Evolutionary conservation across 2,113 vertebrate genomes (phyloP).

Genomic region (Etheostoma cragini): DNA sequence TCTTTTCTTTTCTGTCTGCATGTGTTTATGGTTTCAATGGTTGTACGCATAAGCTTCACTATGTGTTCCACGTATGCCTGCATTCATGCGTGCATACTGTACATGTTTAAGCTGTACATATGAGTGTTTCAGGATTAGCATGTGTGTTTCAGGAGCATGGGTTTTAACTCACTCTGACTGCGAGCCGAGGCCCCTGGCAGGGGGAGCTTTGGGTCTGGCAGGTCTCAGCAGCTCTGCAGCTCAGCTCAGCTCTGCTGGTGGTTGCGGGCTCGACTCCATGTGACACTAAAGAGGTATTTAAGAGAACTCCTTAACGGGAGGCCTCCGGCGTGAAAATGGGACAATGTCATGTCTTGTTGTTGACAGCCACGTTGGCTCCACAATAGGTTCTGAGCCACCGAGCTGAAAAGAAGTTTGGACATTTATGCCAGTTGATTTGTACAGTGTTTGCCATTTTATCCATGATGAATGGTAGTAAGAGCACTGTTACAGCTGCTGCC

Average conservation of each 20-base stretch:
- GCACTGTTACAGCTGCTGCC: constrained; percentile 13
- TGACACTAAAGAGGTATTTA: constrained; percentile 55
- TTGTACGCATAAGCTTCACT: constrained; percentile 2
- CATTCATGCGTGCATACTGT: constrained; percentile 39
- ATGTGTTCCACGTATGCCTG: constrained; percentile 11
- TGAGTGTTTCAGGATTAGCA: constrained; percentile 34
- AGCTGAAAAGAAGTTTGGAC: constrained; percentile 42
- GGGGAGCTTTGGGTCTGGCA: constrained; percentile 59
- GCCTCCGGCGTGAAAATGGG: constrained; percentile 59
- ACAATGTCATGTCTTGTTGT: constrained; percentile 68
- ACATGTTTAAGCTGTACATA: constrained; percentile 20
- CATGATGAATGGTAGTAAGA: constrained; percentile 45
- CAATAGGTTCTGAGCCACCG: constrained; percentile 39
- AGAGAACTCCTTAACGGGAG: constrained; percentile 58
- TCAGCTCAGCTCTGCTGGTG: constrained; percentile 55
- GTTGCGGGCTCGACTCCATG: constrained; percentile 42
- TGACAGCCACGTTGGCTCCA: constrained; percentile 55
- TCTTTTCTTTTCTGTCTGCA: neutral
- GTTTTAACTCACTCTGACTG: constrained; percentile 71
- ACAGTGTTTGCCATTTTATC: constrained; percentile 50
- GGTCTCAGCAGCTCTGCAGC: constrained; percentile 63
- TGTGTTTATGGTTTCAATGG: constrained; percentile 5
- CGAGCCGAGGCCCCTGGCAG: constrained; percentile 59
- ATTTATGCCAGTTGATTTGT: constrained; percentile 56
- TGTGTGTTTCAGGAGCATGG: constrained; percentile 43